Conservation (phyloP, 2,888 invertebrate genomes). For the Parasteatoda lunata region DNA sequence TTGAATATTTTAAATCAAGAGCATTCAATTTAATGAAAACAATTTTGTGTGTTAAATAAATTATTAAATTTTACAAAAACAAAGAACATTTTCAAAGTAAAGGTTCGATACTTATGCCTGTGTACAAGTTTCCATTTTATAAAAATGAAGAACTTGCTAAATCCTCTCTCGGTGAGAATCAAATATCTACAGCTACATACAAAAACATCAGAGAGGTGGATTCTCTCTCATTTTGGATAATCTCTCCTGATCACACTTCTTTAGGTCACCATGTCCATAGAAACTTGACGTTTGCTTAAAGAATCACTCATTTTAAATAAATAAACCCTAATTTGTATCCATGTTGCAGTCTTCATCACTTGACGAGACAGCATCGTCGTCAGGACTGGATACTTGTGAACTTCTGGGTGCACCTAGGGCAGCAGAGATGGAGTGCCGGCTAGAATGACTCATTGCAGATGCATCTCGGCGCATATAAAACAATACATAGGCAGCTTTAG, state of each 20-base stretch:
- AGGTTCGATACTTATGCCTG: conserved; percentile 11
- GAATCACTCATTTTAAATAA: conserved; percentile 29
- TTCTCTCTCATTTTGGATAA: neutral
- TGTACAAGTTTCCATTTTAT: conserved; percentile 52
- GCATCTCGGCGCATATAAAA: conserved; percentile 73
- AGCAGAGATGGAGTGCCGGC: conserved; percentile 53
- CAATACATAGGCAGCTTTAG: conserved; percentile 77
- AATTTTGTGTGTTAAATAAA: conserved; percentile 45
- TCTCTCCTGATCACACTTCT: conserved; percentile 2
- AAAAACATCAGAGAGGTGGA: conserved; percentile 49
- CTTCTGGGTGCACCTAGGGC: conserved; percentile 63
- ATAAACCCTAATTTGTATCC: conserved; percentile 62
- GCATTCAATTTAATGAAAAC: conserved; percentile 22
- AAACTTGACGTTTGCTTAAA: conserved; percentile 8
- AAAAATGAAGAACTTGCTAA: conserved; percentile 63
- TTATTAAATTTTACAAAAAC: neutral
- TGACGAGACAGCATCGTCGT: conserved; percentile 52
- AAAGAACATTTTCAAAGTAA: neutral
- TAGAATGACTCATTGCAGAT: conserved; percentile 18
- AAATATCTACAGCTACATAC: conserved; percentile 63
- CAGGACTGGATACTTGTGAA: conserved; percentile 50
- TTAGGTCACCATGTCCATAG: neutral
- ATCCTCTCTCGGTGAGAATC: conserved; percentile 51
- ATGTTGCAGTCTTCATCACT: conserved; percentile 67
- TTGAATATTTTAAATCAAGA: no score